Percentiles rank a stretch among this genome's conserved stretches.
Evolutionary conservation across 2,113 vertebrate genomes (phyloP).

Genomic region (Haemorhous mexicanus): DNA sequence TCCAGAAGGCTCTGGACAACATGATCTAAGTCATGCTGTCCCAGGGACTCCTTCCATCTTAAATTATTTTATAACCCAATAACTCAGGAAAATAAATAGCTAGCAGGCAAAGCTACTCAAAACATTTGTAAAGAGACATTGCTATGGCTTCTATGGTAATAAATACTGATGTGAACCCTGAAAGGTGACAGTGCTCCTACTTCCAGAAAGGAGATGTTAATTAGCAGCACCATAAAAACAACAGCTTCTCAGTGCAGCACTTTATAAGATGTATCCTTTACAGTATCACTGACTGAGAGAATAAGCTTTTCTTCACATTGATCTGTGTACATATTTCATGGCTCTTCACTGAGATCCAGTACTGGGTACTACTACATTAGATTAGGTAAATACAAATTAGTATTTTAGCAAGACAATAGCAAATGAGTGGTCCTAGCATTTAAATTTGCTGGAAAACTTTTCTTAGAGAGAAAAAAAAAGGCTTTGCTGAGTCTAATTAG

Average conservation of each 20-base stretch:
- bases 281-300: not conserved
- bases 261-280: fast-evolving
- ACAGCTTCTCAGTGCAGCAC: not conserved
- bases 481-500: not conserved
- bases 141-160: not conserved
- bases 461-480: not conserved
- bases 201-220: not conserved
- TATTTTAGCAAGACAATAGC: not conserved
- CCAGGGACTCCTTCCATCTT: not conserved
- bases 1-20: not conserved
- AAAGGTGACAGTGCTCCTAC: not conserved
- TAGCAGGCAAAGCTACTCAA: not conserved
- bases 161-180: not conserved
- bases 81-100: not conserved
- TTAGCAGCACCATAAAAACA: not conserved
- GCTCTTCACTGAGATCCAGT: not conserved
- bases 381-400: not conserved
- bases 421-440: not conserved
- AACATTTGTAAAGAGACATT: not conserved
- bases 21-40: not conserved
- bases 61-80: not conserved
- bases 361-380: not conserved
- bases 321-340: not conserved
- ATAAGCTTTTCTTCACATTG: not conserved
- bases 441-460: not conserved